Evolutionary conservation across 2,113 vertebrate species (phyloP), one percentile per base, ranked within the genome.

Genomic region (Ceratotherium simum): DNA sequence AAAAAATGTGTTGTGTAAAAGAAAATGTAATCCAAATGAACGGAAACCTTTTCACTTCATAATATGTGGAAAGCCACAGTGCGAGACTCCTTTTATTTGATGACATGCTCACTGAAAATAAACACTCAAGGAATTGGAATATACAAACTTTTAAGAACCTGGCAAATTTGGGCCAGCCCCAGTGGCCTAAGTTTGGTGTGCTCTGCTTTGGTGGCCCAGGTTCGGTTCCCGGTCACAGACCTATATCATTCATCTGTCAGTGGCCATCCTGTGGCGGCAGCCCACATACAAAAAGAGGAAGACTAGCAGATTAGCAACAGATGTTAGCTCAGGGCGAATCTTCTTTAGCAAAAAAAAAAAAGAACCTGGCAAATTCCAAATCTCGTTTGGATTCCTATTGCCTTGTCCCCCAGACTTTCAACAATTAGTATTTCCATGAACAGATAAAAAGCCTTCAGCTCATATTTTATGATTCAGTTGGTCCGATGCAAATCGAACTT

Each of bases 1-100:
- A 31, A 75, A 83, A 75, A 42, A 23, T 17, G n/a, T 87, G 92
- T 95, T 85, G 39, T 39, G 91, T 96, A 56, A 90, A 95, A 83
- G 10, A 96, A 93, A 95, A 70, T 90, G 33, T 87, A 89, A 97
- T 76, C 9, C 5, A 92, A 86, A 96, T 58, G 17, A 88, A 88
- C 62, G 51, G 8, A 4, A 72, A 84, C 27, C 6, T 91, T 78
- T 90, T 79, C 4, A 88, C 20, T 89, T 83, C 6, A 25, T 64
- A 86, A 75, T 17, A 80, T 29, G 46, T 36, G 56, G 65, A 62
- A 95, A 92, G 8, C 27, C 31, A 72, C 58, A 93, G 51, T 27
- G 67, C 3, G 8, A 72, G 51, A 70, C 54, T 87, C 33, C 64
- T 83, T 79, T 60, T 58, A 12, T 20, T 94, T 29, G 87, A 8